A percentile compares a stretch with the other conserved stretches of the same genome.
Conservation (phyloP, 2,888 invertebrate genomes). For the Sesia apiformis region DNA sequence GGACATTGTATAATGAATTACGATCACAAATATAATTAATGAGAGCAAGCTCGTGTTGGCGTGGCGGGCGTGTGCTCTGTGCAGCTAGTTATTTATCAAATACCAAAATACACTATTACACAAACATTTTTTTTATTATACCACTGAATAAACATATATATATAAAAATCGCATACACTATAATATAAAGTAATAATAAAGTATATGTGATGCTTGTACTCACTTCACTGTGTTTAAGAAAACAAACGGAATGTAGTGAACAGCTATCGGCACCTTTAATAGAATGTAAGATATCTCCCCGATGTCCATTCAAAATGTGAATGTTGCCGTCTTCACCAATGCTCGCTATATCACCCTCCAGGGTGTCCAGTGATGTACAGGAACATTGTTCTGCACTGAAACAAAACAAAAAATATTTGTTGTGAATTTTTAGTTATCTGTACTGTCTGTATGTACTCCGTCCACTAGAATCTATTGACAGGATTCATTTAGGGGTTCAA, state of each 20-base stretch:
- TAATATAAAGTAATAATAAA: conserved; percentile 59
- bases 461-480: too few species aligned
- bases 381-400: conserved; percentile 69
- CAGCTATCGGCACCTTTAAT: conserved; percentile 86
- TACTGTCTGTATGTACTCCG: too few species aligned
- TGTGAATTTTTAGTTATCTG: too few species aligned
- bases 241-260: conserved; percentile 83
- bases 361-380: conserved; percentile 84
- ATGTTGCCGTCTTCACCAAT: conserved; percentile 89
- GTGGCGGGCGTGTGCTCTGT: conserved; percentile 9
- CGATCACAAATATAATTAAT: too few species aligned
- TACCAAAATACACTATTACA: conserved; percentile 71
- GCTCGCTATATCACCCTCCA: conserved; percentile 85
- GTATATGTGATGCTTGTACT: background rate
- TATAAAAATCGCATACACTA: conserved; percentile 73
- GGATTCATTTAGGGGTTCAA: too few species aligned
- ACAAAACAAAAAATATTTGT: background rate
- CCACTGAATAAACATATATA: conserved; percentile 74
- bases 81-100: conserved; percentile 33
- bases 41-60: too few species aligned
- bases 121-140: conserved; percentile 63
- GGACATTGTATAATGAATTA: too few species aligned
- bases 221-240: conserved; percentile 78
- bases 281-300: conserved; percentile 53
- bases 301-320: conserved; percentile 62